Conservation (phyloP, 2,797 vertebrate species). For the Enteromius thamalakanensis region DNA sequence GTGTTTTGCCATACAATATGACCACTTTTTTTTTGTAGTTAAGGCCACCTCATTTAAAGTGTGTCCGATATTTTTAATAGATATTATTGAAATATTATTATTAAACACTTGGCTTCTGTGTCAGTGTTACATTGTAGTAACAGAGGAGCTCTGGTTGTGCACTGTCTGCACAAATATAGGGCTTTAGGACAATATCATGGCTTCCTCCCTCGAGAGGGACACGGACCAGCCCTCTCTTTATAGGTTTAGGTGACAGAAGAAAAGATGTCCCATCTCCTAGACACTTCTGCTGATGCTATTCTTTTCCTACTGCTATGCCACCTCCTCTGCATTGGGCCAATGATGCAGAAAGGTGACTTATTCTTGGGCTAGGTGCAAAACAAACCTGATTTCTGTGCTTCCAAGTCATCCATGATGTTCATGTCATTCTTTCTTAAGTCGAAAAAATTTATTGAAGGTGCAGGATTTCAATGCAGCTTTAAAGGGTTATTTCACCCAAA, state of each 20-base stretch:
- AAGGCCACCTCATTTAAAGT: too few relatives aligned
- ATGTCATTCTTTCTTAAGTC: too few relatives aligned
- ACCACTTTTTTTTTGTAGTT: too few relatives aligned
- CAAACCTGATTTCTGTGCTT: conserved; percentile 7
- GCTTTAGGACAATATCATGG: conserved; percentile 6
- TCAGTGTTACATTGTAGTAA: background rate
- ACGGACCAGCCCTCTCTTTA: background rate
- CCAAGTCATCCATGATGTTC: background rate
- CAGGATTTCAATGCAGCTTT: too few relatives aligned
- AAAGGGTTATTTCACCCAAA: too few relatives aligned
- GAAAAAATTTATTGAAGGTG: too few relatives aligned
- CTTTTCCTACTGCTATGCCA: conserved; percentile 47
- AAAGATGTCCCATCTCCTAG: conserved; percentile 46
- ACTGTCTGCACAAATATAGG: background rate
- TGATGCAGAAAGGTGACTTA: conserved; percentile 70
- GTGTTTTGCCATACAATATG: too few relatives aligned
- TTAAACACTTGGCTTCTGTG: background rate
- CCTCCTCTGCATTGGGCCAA: conserved; percentile 53
- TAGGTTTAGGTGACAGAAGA: conserved; percentile 54
- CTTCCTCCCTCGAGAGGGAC: conserved; percentile 12
- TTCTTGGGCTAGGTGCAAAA: conserved; percentile 1
- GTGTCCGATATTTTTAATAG: too few relatives aligned
- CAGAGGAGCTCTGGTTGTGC: background rate
- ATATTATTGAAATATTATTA: too few relatives aligned
- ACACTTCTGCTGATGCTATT: conserved; percentile 52